Conservation (phyloP, 2,113 vertebrate species). For the Cryptotis parvus region DNA sequence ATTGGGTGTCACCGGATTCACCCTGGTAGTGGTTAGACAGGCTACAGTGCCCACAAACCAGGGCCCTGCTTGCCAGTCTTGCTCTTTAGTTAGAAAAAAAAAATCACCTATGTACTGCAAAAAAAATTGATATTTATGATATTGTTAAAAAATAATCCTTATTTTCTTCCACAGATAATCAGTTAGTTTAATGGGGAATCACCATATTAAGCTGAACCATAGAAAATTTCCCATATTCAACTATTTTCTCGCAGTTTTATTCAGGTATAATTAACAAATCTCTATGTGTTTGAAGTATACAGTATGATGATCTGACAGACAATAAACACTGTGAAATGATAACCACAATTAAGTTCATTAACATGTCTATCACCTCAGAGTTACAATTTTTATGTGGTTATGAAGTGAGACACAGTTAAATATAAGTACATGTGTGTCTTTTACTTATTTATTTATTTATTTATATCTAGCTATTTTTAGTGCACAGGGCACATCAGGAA, state of each 20-base stretch:
- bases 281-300: not conserved
- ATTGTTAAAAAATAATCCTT: conserved; percentile 9
- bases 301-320: not conserved
- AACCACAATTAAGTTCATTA: no score
- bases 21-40: no score
- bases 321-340: no score
- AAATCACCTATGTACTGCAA: not conserved
- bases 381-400: no score
- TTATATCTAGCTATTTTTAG: not conserved
- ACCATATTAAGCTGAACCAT: not conserved
- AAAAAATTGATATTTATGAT: not conserved
- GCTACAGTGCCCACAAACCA: not conserved
- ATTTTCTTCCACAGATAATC: not conserved
- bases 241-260: conserved; percentile 32
- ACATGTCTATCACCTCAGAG: no score
- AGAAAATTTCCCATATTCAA: not conserved
- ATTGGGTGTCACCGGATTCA: no score
- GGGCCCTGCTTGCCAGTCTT: not conserved
- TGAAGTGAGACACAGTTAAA: no score
- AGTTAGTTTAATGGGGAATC: conserved; percentile 30
- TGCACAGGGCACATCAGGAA: not conserved
- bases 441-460: no score
- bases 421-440: no score
- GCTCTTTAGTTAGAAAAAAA: conserved; percentile 47
- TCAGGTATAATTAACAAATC: not conserved